Percentiles rank a stretch among this genome's conserved stretches.
Evolutionary conservation across 2,113 vertebrate genomes (phyloP).

Genomic region (Lanius ludovicianus): DNA sequence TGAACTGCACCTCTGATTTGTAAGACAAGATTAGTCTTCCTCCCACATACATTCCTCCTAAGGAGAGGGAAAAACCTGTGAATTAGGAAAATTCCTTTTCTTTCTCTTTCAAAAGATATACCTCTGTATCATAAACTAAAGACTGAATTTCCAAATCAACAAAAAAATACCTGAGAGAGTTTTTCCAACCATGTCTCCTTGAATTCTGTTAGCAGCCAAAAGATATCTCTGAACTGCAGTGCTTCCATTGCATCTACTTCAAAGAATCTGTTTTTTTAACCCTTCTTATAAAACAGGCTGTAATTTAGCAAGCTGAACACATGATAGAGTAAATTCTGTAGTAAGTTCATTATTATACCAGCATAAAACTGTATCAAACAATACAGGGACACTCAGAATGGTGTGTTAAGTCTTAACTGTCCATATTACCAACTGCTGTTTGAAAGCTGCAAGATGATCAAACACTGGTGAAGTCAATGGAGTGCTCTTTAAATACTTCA

Average conservation of each 20-base stretch:
- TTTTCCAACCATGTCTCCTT: neutral
- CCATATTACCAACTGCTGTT: neutral
- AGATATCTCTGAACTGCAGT: neutral
- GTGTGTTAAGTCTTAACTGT: neutral
- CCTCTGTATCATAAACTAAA: neutral
- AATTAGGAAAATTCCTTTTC: neutral
- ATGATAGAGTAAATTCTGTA: neutral
- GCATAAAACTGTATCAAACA: neutral
- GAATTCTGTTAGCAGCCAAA: neutral
- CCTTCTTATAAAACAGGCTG: neutral
- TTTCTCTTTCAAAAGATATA: neutral
- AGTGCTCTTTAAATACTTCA: conserved; percentile 13
- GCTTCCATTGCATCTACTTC: neutral
- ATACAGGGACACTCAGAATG: neutral
- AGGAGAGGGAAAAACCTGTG: fast-evolving
- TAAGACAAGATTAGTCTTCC: neutral
- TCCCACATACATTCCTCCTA: neutral
- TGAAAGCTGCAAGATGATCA: neutral
- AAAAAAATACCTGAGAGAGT: neutral
- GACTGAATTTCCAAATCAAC: neutral
- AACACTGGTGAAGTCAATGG: neutral
- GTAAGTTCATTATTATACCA: neutral
- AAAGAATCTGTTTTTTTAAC: neutral
- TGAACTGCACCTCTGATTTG: neutral
- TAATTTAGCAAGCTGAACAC: neutral